These are phyloP conservation scores for Eremobia ochroleuca DNA, from an alignment of 2,888 invertebrate genomes.

Conservation along the genomic window DNA sequence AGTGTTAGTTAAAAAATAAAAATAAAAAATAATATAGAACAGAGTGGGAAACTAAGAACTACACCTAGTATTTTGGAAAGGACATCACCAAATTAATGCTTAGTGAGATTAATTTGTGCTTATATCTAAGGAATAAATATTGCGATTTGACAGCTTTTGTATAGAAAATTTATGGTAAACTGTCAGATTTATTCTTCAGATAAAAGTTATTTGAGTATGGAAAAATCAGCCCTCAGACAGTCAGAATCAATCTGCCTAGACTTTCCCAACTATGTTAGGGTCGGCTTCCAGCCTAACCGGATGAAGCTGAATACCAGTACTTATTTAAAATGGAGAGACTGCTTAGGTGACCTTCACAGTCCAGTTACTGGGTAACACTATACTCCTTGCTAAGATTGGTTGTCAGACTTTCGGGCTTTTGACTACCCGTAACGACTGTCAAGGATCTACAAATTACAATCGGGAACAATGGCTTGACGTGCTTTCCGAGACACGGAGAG, in stretches of 20 bases:
- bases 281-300: background rate
- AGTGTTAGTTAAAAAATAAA: too few species aligned
- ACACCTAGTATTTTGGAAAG: too few species aligned
- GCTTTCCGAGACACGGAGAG: background rate
- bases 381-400: background rate
- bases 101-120: too few species aligned
- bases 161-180: too few species aligned
- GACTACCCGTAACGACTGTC: background rate
- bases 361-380: background rate
- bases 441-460: background rate
- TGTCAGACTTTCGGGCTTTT: background rate
- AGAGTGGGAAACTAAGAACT: too few species aligned
- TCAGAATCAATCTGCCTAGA: background rate
- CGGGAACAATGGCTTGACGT: fast-evolving
- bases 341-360: background rate
- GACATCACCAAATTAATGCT: too few species aligned
- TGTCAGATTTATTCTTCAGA: too few species aligned
- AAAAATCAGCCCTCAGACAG: too few species aligned
- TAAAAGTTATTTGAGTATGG: too few species aligned
- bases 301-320: background rate
- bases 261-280: background rate
- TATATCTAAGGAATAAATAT: too few species aligned
- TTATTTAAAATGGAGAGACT: background rate
- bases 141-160: too few species aligned
- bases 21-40: too few species aligned